Percentiles rank a stretch among this genome's conserved stretches.
These are phyloP conservation scores for Drosophila repleta DNA, from an alignment of 1,140 invertebrate genomes.

Conservation along the genomic window DNA sequence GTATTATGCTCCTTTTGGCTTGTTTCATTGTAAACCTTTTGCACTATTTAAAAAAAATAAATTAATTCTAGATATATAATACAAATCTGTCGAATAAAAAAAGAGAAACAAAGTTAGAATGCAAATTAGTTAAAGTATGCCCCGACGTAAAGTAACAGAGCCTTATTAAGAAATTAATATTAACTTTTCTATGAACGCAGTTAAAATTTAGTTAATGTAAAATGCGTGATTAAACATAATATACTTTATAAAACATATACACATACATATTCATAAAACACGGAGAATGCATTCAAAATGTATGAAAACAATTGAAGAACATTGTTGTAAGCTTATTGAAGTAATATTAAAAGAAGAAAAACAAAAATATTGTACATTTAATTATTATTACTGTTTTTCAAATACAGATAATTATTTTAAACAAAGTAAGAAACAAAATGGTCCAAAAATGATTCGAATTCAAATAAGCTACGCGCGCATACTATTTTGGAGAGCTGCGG, in stretches of 20 bases:
- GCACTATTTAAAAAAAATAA: conserved; percentile 57
- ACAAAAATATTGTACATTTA: conserved; percentile 68
- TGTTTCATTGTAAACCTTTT: conserved; percentile 38
- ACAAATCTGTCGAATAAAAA: conserved; percentile 63
- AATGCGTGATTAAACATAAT: conserved; percentile 50
- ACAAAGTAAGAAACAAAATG: conserved; percentile 36
- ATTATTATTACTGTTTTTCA: conserved; percentile 76
- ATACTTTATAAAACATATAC: conserved; percentile 52
- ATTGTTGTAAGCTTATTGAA: conserved; percentile 42
- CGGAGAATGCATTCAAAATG: conserved; percentile 73
- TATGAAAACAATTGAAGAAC: conserved; percentile 58
- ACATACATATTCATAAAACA: conserved; percentile 56
- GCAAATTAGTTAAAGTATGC: conserved; percentile 52
- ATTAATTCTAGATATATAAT: conserved; percentile 37
- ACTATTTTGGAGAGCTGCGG: not conserved
- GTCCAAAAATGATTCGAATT: conserved; percentile 24
- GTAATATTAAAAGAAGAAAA: conserved; percentile 54
- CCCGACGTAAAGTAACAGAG: conserved; percentile 60
- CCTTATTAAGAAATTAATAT: conserved; percentile 77
- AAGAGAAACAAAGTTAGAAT: conserved; percentile 39
- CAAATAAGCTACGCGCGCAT: conserved; percentile 2
- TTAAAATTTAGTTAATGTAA: conserved; percentile 67
- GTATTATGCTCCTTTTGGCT: conserved; percentile 48
- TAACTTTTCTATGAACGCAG: conserved; percentile 71
- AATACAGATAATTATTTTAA: conserved; percentile 46